Base-by-base conservation (phyloP, 2,888 invertebrate species). In the Mantis religiosa region DNA sequence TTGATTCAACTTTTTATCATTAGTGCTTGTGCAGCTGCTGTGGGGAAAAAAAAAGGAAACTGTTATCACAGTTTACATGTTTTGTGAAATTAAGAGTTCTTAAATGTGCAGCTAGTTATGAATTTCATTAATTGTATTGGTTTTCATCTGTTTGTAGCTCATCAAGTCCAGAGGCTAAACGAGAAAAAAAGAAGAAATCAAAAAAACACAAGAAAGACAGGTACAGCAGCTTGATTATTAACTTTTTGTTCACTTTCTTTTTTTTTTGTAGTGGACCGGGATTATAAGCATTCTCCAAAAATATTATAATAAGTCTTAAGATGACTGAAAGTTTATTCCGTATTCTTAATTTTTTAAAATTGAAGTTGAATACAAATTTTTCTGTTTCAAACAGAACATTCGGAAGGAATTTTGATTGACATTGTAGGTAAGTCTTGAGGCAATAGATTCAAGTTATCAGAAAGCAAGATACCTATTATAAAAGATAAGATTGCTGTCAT, bases 141-240 rank as follows among this genome's bases (percentile, higher is more conserved):
- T 34, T 28, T 28, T 20, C 28, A 84, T 20, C 27, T 25, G 8
- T 71, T 71, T 71, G 54, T 14, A 91, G 91, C 87, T 91, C 91
- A 30, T 91, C 91, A 87, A 91, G 91, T 87, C 91, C 91, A 14
- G 93, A 94, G 93, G 92, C 93, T 93, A 92, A 94, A 92, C 92
- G 94, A 91, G 94, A 94, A 91, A 94, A 95, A 93, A 94, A 96
- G 93, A 95, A 96, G 92, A 97, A 96, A 93, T 96, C 96, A 92
- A 97, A 96, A 94, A 95, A 96, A 93, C 94, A 93, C 91, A 94
- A 93, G 91, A 95, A 95, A 93, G 94, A 95, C 91, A 96, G 96
- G 96, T 97, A 94, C 91, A 89, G 85, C 84, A 87, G 28, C 41
- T 82, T 27, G 81, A 28, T 84, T 88, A 83, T 27, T 41, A 41